Base-by-base conservation (phyloP, 2,888 invertebrate species). In the Noctuana brunneofusca region DNA sequence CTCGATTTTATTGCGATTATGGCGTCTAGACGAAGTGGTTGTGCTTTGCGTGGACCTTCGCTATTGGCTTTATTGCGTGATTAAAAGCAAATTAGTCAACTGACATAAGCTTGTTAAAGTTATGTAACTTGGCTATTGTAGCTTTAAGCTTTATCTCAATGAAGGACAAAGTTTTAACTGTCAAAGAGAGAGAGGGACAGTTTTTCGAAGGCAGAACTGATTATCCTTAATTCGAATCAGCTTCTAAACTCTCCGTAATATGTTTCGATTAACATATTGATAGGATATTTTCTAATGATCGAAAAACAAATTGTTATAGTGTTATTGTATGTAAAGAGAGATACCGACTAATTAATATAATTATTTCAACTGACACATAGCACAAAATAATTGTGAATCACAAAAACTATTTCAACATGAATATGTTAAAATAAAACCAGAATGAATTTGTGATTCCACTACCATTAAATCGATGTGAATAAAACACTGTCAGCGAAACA, bases 21-120 rank as follows among this genome's bases (percentile, higher is more conserved):
- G 55, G 49, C n/a, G 62, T 62, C 55, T 62, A 60, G 59, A 53
- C 60, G 35, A 24, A 32, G 49, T n/a, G 14, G 18, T 18, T 41
- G 41, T 22, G 46, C 8, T 18, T 41, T n/a, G n/a, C n/a, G 18
- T 9, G 9, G 11, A 14, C 38, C 38, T 41, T 41, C 41, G 9
- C 9, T 41, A 3, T 16, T 41, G 16, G 9, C 16, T 41, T 41
- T 3, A 2, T 41, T 18, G 41, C 41, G 41, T 41, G 41, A 18
- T 41, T 41, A 41, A 18, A 4, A n/a, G n/a, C n/a, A n/a, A 9
- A 18, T 16, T 41, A 18, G 9, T 5, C 18, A 18, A 18, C 9
- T 41, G 41, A 16, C 41, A 16, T 38, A 1, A 38, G 12, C 16
- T 16, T 9, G 9, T 41, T 11, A 38, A 38, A 38, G 3, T 38